phyloP scores from a whole-genome alignment of 2,113 vertebrate genomes.

The Meleagris gallopavo region DNA sequence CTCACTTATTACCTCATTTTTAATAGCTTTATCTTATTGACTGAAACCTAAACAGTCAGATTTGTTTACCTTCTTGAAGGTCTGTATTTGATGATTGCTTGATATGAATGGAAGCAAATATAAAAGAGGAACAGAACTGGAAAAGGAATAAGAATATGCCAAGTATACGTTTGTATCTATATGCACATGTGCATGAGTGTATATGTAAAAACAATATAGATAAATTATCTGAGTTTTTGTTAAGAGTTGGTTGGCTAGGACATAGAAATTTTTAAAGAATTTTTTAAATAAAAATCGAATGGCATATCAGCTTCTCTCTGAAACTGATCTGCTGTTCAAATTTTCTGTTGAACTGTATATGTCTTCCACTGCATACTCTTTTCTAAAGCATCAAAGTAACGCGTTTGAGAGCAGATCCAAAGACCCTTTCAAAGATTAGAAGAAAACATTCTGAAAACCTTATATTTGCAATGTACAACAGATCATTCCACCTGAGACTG shows the following conservation, averaged over 20 bases:
- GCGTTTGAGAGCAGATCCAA: neutral
- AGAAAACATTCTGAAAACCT: neutral
- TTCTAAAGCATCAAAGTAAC: neutral
- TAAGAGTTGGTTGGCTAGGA: neutral
- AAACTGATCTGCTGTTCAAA: neutral
- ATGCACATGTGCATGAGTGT: neutral
- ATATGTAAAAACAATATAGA: neutral
- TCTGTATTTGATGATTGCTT: slow-evolving; percentile 7
- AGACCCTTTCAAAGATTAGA: neutral
- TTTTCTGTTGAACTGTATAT: neutral
- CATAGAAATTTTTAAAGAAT: too few relatives aligned
- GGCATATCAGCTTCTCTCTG: neutral
- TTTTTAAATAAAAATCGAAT: neutral
- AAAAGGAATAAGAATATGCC: neutral
- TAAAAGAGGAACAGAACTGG: neutral
- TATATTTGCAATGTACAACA: neutral
- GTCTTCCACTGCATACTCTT: neutral
- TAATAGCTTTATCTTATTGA: neutral
- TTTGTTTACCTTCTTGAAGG: slow-evolving; percentile 1
- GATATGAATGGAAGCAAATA: slow-evolving; percentile 9
- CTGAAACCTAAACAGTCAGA: neutral
- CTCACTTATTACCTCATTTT: slow-evolving; percentile 40
- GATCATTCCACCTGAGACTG: neutral
- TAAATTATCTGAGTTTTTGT: neutral
- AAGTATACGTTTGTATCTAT: neutral